A percentile compares a stretch with the other conserved stretches of the same genome.
phyloP scores from a whole-genome alignment of 2,888 invertebrate genomes.

The Metalampra italica region DNA sequence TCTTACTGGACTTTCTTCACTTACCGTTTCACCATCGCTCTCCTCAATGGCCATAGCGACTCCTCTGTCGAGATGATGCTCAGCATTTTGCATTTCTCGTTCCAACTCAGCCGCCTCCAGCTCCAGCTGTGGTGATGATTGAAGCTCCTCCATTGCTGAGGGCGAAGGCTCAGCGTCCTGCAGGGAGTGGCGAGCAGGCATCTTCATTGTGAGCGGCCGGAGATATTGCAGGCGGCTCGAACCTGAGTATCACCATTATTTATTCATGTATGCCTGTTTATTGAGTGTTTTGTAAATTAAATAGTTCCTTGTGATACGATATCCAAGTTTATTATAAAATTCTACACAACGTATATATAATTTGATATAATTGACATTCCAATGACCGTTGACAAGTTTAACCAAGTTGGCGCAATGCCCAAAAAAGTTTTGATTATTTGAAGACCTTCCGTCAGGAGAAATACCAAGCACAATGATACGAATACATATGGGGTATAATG shows the following conservation, averaged over 20 bases:
- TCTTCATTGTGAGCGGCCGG: slow-evolving; percentile 51
- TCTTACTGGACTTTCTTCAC: slow-evolving; percentile 20
- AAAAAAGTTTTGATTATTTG: too few species aligned
- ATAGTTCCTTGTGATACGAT: too few species aligned
- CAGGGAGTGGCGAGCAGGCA: slow-evolving; percentile 46
- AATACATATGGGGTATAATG: too few species aligned
- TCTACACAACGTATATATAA: too few species aligned
- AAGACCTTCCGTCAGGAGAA: too few species aligned
- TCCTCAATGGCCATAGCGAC: slow-evolving; percentile 66
- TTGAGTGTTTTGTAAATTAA: too few species aligned
- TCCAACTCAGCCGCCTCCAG: slow-evolving; percentile 55
- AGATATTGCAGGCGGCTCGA: slow-evolving; percentile 40
- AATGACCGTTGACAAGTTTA: too few species aligned
- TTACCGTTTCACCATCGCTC: slow-evolving; percentile 68
- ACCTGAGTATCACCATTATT: slow-evolving; percentile 19
- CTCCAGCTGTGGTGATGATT: slow-evolving; percentile 56
- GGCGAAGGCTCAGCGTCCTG: slow-evolving; percentile 35
- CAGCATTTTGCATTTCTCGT: slow-evolving; percentile 50
- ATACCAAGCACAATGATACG: too few species aligned
- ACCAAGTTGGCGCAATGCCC: too few species aligned
- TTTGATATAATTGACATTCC: too few species aligned
- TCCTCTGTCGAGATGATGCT: slow-evolving; percentile 53
- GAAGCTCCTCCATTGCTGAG: slow-evolving; percentile 52
- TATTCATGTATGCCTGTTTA: too few species aligned
- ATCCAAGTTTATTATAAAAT: too few species aligned